Percentiles rank a stretch among this genome's conserved stretches.
Conservation (phyloP, 2,797 vertebrate species). For the Cyclura pinguis region DNA sequence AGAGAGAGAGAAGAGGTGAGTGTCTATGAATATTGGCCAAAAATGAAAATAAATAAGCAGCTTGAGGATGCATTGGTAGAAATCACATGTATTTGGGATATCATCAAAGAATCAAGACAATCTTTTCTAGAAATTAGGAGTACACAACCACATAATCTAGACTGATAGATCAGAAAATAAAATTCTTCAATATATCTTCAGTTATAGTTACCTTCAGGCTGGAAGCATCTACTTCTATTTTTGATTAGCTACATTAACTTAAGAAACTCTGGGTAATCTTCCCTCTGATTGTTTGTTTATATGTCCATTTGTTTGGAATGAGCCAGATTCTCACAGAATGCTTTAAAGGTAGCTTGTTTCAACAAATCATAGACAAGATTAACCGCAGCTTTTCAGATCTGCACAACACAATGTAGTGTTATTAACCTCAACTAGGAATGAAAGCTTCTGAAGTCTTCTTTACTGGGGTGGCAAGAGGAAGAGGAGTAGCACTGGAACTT, state of each 20-base stretch:
- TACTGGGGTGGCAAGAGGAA: not conserved
- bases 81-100: not conserved
- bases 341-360: not conserved
- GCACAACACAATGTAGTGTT: not conserved
- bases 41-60: no score
- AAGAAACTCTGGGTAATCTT: not conserved
- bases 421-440: not conserved
- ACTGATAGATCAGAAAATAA: not conserved
- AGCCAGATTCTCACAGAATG: not conserved
- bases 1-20: not conserved
- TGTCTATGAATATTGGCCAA: not conserved
- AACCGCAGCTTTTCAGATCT: not conserved
- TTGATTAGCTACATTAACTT: not conserved
- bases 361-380: not conserved
- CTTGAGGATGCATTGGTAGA: not conserved
- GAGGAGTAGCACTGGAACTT: not conserved
- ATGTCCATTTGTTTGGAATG: no score
- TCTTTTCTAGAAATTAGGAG: not conserved
- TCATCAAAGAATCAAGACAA: not conserved
- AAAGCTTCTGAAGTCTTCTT: not conserved
- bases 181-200: not conserved
- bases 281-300: not conserved
- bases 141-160: not conserved
- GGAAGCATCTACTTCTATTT: not conserved
- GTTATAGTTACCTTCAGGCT: not conserved